Percentiles rank a stretch among this genome's conserved stretches.
These are phyloP conservation scores for Echinometra lucunter DNA, from an alignment of 53 echinoderm and acorn worm species.

Conservation along the genomic window DNA sequence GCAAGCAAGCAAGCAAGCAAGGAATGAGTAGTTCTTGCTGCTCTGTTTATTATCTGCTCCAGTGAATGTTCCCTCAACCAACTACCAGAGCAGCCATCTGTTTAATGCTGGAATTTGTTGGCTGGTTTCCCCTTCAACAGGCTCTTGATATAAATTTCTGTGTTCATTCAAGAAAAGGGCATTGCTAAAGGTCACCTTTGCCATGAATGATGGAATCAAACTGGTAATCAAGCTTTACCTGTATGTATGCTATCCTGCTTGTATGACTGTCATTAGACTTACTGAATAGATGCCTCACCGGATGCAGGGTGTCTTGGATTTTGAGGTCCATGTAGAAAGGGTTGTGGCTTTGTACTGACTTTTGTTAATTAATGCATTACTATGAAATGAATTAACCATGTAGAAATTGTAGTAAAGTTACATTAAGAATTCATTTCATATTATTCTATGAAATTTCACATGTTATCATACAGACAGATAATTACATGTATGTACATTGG, in stretches of 20 bases:
- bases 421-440: neutral
- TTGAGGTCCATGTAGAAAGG: neutral
- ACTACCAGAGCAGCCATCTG: neutral
- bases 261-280: neutral
- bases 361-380: neutral
- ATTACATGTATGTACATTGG: no score
- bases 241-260: neutral
- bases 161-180: neutral
- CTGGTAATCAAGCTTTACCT: neutral
- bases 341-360: neutral
- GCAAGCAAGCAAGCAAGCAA: neutral
- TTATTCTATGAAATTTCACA: neutral
- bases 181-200: neutral
- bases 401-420: neutral
- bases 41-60: conserved; percentile 47
- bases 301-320: neutral
- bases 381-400: neutral
- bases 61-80: neutral
- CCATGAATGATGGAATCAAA: neutral
- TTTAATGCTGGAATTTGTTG: conserved; percentile 39
- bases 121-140: conserved; percentile 22
- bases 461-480: no score
- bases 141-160: neutral
- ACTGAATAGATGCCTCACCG: neutral
- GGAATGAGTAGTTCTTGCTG: neutral